Percentiles rank a stretch among this genome's conserved stretches.
Evolutionary conservation across 2,888 invertebrate species (phyloP).

Genomic region (Drosophila multiciliata): DNA sequence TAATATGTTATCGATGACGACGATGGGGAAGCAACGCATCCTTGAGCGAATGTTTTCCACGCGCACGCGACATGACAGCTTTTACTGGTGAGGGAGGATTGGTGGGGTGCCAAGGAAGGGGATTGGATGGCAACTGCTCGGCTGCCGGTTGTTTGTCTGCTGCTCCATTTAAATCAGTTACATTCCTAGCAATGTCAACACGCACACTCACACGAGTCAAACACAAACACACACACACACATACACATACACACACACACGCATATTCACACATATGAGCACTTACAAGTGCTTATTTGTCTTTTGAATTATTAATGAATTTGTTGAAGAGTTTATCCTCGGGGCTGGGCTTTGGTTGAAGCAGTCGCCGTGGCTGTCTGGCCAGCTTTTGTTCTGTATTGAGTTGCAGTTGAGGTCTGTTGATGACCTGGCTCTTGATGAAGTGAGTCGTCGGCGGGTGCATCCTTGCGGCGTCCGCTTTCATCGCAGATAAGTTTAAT

Average conservation of each 20-base stretch:
- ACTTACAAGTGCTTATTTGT: slow-evolving; percentile 75
- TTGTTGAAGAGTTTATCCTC: slow-evolving; percentile 51
- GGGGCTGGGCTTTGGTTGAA: not conserved
- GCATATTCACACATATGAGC: slow-evolving; percentile 16
- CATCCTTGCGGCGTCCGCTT: slow-evolving; percentile 13
- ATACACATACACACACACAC: not conserved
- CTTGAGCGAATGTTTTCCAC: slow-evolving; percentile 14
- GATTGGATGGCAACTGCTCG: slow-evolving; percentile 10
- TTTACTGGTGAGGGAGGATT: not conserved
- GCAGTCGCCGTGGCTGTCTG: slow-evolving; percentile 5
- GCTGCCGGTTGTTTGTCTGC: slow-evolving; percentile 46
- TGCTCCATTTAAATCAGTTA: slow-evolving; percentile 74
- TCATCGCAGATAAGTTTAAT: slow-evolving; percentile 70
- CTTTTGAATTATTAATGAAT: slow-evolving; percentile 84
- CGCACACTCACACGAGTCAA: slow-evolving; percentile 12
- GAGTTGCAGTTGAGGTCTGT: slow-evolving; percentile 22
- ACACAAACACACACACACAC: not conserved
- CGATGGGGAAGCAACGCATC: not conserved
- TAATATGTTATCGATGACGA: slow-evolving; percentile 73
- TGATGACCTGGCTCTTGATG: slow-evolving; percentile 58
- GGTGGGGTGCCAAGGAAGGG: not conserved
- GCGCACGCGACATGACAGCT: slow-evolving; percentile 15
- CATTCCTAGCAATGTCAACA: slow-evolving; percentile 57
- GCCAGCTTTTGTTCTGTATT: not conserved
- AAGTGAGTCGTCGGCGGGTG: slow-evolving; percentile 40